Conservation (phyloP, 2,888 invertebrate genomes). For the Cryptophagus acutangulus region DNA sequence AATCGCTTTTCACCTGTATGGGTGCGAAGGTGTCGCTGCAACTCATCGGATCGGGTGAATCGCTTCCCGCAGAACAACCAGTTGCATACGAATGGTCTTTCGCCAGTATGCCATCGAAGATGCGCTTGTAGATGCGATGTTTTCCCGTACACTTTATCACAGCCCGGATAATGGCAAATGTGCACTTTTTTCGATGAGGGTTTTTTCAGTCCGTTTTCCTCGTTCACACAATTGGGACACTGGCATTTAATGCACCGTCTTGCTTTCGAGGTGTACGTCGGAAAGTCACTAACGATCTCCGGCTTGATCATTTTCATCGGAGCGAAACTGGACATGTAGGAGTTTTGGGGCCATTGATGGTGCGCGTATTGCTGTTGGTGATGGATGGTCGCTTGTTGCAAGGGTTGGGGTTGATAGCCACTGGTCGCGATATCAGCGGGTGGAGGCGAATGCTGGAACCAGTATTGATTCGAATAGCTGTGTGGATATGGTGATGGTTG, state of each 20-base stretch:
- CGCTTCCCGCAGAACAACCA: slow-evolving; percentile 87
- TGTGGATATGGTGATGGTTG: slow-evolving; percentile 34
- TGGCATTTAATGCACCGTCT: slow-evolving; percentile 72
- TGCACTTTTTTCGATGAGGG: slow-evolving; percentile 80
- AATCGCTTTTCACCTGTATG: slow-evolving; percentile 89
- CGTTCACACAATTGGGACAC: slow-evolving; percentile 76
- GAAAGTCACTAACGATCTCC: slow-evolving; percentile 41
- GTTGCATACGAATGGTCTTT: slow-evolving; percentile 83
- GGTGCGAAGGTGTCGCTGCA: slow-evolving; percentile 82
- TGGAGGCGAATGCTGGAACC: slow-evolving; percentile 46
- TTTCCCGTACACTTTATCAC: slow-evolving; percentile 85
- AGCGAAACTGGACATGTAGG: slow-evolving; percentile 43
- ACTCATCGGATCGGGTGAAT: slow-evolving; percentile 87
- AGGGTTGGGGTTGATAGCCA: slow-evolving; percentile 49
- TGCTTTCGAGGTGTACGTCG: slow-evolving; percentile 49
- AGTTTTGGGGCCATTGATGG: slow-evolving; percentile 50
- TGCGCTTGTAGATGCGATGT: slow-evolving; percentile 73
- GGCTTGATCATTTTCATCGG: slow-evolving; percentile 46
- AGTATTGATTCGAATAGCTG: slow-evolving; percentile 40
- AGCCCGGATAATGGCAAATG: slow-evolving; percentile 82
- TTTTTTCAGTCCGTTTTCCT: slow-evolving; percentile 71
- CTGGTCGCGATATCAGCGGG: slow-evolving; percentile 43
- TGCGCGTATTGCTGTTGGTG: slow-evolving; percentile 44
- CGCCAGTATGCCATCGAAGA: slow-evolving; percentile 83
- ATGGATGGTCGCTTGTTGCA: slow-evolving; percentile 48